These are phyloP conservation scores for Caenorhabditis becei DNA, from an alignment of 2,888 invertebrate genomes.

Conservation along the genomic window DNA sequence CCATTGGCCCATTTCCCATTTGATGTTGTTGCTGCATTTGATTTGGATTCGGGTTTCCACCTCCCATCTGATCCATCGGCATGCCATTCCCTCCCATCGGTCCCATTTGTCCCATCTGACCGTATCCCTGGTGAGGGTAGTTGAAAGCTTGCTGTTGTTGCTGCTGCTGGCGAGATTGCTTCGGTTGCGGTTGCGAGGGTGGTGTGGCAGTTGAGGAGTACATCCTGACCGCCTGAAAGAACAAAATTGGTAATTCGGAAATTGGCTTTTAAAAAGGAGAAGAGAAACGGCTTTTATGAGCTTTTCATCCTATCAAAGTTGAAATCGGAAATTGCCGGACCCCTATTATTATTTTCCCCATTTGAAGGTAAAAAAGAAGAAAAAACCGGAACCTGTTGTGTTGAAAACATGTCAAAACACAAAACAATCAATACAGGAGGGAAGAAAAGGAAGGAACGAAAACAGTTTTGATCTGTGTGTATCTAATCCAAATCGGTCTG, in stretches of 20 bases:
- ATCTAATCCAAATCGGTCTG: conserved; percentile 41
- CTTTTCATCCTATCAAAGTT: too few species aligned
- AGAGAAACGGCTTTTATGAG: neutral
- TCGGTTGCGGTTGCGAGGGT: conserved; percentile 48
- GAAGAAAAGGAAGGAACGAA: neutral
- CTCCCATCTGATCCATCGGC: conserved; percentile 22
- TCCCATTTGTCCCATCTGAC: conserved; percentile 56
- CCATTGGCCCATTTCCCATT: conserved; percentile 18
- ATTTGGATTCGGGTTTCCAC: conserved; percentile 13
- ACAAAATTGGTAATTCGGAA: neutral
- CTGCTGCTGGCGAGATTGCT: conserved; percentile 25
- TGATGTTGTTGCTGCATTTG: conserved; percentile 29
- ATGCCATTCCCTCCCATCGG: conserved; percentile 21
- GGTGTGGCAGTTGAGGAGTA: conserved; percentile 39
- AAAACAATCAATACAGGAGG: conserved; percentile 15
- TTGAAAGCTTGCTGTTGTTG: conserved; percentile 38
- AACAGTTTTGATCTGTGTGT: conserved; percentile 19
- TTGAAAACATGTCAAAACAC: conserved; percentile 17
- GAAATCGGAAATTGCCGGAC: too few species aligned
- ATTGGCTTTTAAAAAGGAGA: neutral
- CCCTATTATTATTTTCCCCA: too few species aligned
- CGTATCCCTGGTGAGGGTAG: conserved; percentile 44
- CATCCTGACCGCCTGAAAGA: conserved; percentile 49
- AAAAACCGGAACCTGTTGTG: neutral
- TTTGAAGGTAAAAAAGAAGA: too few species aligned